Percentiles rank a stretch among this genome's conserved stretches.
phyloP scores from a whole-genome alignment of 2,113 vertebrate species.

The Acanthochromis polyacanthus region DNA sequence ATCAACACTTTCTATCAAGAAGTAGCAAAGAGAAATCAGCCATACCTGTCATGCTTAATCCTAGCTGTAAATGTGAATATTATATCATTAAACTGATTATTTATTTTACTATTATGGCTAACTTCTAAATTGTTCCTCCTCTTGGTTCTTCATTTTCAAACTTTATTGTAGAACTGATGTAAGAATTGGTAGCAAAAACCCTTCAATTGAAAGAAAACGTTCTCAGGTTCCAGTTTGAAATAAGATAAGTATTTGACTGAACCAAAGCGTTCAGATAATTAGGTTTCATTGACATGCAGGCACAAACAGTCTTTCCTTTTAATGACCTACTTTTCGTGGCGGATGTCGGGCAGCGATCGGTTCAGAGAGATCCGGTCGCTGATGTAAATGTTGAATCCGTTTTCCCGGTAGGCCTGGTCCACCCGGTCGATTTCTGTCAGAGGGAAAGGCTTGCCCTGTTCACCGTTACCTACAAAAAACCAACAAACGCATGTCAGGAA shows the following conservation, averaged over 20 bases:
- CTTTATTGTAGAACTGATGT: no score
- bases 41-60: not conserved
- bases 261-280: no score
- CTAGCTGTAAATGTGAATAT: not conserved
- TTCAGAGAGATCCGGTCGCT: constrained; percentile 97
- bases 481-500: no score
- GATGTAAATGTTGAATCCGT: constrained; percentile 98
- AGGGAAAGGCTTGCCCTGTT: constrained; percentile 93
- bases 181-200: no score
- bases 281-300: no score
- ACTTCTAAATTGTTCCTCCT: not conserved
- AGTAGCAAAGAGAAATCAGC: not conserved
- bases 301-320: not conserved
- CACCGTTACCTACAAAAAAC: constrained; percentile 89
- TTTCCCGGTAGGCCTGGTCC: constrained; percentile 97
- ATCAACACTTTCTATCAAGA: not conserved
- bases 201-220: no score
- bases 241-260: no score
- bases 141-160: no score
- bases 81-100: not conserved
- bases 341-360: constrained; percentile 95
- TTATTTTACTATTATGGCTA: not conserved
- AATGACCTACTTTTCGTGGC: constrained; percentile 92
- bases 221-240: no score
- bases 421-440: constrained; percentile 91